Conservation (phyloP, 2,113 vertebrate genomes). For the Callaeas wilsoni region DNA sequence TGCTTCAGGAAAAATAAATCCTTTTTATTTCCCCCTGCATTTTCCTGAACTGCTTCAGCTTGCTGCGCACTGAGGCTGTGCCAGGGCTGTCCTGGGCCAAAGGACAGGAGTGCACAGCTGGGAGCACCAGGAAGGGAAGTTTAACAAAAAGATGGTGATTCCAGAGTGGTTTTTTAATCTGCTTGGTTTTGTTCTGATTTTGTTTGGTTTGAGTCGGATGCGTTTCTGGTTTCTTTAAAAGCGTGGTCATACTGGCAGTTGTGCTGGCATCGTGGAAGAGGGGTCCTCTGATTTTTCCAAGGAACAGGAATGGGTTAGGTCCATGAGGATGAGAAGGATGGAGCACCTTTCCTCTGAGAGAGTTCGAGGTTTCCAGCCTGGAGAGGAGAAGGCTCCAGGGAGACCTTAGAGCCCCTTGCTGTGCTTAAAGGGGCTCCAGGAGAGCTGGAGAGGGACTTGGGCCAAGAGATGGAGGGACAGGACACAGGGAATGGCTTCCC, state of each 20-base stretch:
- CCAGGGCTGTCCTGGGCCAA: neutral
- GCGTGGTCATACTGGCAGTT: rapidly evolving
- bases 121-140: neutral
- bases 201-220: neutral
- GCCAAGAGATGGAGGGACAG: neutral
- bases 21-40: neutral
- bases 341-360: neutral
- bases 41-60: neutral
- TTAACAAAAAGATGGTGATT: neutral
- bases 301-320: neutral
- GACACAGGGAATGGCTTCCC: neutral
- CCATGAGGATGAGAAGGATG: neutral
- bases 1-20: neutral
- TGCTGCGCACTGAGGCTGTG: neutral
- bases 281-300: neutral
- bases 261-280: neutral
- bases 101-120: neutral
- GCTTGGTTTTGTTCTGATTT: neutral
- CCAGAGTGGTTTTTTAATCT: rapidly evolving
- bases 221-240: neutral
- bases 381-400: neutral
- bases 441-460: neutral
- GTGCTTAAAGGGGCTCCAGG: neutral
- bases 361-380: neutral
- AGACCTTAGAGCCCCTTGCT: neutral